Evolutionary conservation across 2,888 invertebrate genomes (phyloP).

Genomic region (Caenorhabditis sp.): DNA sequence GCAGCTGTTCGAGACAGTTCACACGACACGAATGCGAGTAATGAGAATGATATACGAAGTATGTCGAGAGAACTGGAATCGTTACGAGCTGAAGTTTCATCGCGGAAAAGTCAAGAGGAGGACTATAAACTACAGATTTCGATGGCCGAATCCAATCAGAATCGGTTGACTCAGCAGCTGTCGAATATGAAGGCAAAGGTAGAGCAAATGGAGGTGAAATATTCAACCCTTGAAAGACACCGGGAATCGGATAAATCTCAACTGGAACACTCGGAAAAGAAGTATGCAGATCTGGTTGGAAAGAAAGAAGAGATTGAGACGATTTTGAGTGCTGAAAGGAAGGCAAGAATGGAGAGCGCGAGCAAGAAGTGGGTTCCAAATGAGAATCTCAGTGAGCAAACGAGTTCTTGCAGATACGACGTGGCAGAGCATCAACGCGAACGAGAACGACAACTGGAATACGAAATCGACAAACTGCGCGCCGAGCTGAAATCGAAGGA

Average conservation of each 20-base stretch:
- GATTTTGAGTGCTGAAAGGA: conserved; percentile 86
- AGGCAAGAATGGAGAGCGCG: conserved; percentile 88
- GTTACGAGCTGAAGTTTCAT: conserved; percentile 88
- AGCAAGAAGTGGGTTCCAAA: conserved; percentile 62
- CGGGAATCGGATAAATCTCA: conserved; percentile 90
- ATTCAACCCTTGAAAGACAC: conserved; percentile 89
- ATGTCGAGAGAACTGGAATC: conserved; percentile 87
- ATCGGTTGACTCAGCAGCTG: conserved; percentile 88
- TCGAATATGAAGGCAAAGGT: conserved; percentile 91
- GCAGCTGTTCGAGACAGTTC: conserved; percentile 50
- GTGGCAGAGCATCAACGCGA: conserved; percentile 72
- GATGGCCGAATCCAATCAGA: conserved; percentile 87
- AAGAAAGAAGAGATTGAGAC: conserved; percentile 89
- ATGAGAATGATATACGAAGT: conserved; percentile 49
- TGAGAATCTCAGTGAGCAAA: neutral
- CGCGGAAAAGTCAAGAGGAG: conserved; percentile 88
- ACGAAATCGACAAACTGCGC: conserved; percentile 71
- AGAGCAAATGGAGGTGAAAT: conserved; percentile 92
- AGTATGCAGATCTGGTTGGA: conserved; percentile 91
- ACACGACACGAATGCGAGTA: conserved; percentile 56
- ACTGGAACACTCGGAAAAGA: conserved; percentile 89
- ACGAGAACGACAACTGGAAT: conserved; percentile 71
- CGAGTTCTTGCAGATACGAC: conserved; percentile 56
- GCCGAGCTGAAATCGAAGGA: conserved; percentile 84
- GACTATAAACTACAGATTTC: conserved; percentile 88